Percentiles rank a stretch among this genome's conserved stretches.
phyloP scores from a whole-genome alignment of 2,113 vertebrate species.

The Phylloscopus trochiloides region DNA sequence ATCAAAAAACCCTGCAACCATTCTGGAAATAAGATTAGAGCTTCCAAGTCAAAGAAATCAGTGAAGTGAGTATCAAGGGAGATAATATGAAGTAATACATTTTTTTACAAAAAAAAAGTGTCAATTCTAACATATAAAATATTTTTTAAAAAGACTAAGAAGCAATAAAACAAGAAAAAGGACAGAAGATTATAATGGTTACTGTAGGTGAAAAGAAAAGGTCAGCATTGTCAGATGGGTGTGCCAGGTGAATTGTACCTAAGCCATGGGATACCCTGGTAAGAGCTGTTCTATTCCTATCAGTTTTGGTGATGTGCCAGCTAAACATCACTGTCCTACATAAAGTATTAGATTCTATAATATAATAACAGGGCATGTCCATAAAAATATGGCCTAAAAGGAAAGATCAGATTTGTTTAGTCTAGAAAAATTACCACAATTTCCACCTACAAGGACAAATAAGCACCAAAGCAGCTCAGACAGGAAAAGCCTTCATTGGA shows the following conservation, averaged over 20 bases:
- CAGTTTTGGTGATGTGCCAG: background rate
- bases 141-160: background rate
- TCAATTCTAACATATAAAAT: background rate
- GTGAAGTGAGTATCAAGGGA: background rate
- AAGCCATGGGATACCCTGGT: background rate
- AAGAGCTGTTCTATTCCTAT: background rate
- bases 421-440: background rate
- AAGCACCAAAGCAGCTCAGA: background rate
- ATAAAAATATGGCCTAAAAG: background rate
- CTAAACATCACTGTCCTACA: background rate
- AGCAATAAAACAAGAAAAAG: background rate
- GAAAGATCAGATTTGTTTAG: background rate
- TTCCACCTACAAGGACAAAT: background rate
- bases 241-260: background rate
- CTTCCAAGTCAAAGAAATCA: background rate
- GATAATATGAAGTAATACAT: accelerated
- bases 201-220: background rate
- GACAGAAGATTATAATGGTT: background rate
- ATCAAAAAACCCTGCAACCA: background rate
- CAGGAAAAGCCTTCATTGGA: background rate
- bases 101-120: background rate
- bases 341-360: background rate
- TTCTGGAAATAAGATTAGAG: background rate
- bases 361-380: background rate
- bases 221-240: background rate